These are phyloP conservation scores for Microtus oregoni DNA, from an alignment of 2,113 vertebrate species.

Conservation along the genomic window DNA sequence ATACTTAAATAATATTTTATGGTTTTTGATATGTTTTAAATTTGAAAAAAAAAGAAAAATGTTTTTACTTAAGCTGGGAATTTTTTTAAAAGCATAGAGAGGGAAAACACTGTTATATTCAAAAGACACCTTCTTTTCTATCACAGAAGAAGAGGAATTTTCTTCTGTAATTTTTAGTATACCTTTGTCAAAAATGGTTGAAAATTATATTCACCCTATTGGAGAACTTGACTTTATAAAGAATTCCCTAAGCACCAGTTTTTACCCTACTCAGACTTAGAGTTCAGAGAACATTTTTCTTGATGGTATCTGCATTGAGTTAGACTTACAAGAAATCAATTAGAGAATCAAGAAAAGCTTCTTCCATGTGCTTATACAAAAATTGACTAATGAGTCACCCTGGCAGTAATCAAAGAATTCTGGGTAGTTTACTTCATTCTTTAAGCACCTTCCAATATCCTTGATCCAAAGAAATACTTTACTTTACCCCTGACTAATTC, in stretches of 20 bases:
- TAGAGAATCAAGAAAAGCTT: constrained; percentile 50
- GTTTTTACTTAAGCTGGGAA: background rate
- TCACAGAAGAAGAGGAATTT: background rate
- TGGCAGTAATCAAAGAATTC: constrained; percentile 44
- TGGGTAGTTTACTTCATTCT: constrained; percentile 48
- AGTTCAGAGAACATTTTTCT: constrained; percentile 54
- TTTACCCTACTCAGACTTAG: constrained; percentile 23
- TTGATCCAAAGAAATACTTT: constrained; percentile 20
- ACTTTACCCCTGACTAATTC: background rate
- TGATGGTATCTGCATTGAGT: constrained; percentile 6
- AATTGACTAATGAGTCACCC: constrained; percentile 44
- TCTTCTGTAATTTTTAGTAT: constrained; percentile 29
- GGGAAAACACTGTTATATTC: background rate
- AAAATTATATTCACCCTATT: background rate
- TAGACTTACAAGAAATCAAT: constrained; percentile 60
- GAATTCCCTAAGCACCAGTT: background rate
- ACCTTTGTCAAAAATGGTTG: constrained; percentile 51
- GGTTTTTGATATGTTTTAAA: background rate
- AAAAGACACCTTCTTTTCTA: background rate
- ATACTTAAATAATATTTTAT: background rate
- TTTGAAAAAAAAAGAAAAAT: background rate
- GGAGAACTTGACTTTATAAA: constrained; percentile 16
- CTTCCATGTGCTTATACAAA: constrained; percentile 41
- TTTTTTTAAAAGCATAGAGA: background rate
- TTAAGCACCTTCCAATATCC: constrained; percentile 57